These are phyloP conservation scores for Rhabdomys dilectus DNA, from an alignment of 2,113 vertebrate species.

Conservation along the genomic window DNA sequence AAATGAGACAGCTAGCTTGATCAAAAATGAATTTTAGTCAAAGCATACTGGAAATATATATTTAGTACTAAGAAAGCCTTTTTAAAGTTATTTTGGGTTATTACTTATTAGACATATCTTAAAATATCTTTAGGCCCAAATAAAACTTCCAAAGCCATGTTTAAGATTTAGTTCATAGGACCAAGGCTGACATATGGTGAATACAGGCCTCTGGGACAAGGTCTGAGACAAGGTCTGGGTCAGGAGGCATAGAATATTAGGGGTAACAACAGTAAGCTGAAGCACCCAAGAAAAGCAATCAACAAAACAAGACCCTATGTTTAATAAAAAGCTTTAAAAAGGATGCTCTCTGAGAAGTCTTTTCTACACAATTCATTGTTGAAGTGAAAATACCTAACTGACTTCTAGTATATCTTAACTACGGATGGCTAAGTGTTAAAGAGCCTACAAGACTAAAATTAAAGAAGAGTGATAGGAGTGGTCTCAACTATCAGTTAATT, in stretches of 20 bases:
- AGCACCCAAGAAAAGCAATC: neutral
- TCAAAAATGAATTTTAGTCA: slow-evolving; percentile 25
- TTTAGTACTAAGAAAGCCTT: neutral
- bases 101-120: neutral
- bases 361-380: neutral
- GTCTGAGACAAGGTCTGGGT: neutral
- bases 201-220: too few species aligned
- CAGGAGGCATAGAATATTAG: neutral
- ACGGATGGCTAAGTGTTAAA: neutral
- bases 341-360: neutral
- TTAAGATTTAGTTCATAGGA: neutral
- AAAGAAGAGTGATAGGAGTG: slow-evolving; percentile 4
- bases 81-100: slow-evolving; percentile 36
- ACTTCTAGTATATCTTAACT: neutral
- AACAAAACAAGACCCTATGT: neutral
- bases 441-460: neutral
- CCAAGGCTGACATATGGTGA: too few species aligned
- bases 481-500: neutral
- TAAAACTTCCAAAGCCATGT: neutral
- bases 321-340: neutral
- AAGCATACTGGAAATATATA: slow-evolving; percentile 13
- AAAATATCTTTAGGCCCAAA: neutral
- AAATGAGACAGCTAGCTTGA: neutral
- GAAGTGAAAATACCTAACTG: neutral
- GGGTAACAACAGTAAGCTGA: neutral